These are phyloP conservation scores for Grammomys surdaster DNA, from an alignment of 2,113 vertebrate species.

Conservation along the genomic window DNA sequence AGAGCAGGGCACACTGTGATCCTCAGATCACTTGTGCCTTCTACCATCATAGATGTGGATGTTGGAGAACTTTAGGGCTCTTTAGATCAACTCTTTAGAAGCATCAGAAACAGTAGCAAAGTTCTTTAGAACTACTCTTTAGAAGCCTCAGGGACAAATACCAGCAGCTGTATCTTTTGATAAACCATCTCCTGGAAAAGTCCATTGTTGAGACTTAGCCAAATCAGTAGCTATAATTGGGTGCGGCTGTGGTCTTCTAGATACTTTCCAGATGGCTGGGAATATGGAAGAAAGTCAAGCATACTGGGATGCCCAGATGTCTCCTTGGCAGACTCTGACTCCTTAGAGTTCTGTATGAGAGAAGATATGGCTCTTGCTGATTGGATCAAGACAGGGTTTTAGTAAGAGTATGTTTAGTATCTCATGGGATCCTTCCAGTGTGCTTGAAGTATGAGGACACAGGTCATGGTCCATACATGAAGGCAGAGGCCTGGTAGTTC, in stretches of 20 bases:
- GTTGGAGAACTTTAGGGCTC: background rate
- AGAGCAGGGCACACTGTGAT: no score
- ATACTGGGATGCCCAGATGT: background rate
- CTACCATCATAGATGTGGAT: background rate
- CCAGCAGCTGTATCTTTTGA: background rate
- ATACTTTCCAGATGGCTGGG: background rate
- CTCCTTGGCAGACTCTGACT: background rate
- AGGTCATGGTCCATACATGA: background rate
- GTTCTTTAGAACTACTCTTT: background rate
- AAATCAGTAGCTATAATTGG: background rate
- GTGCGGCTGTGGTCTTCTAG: background rate
- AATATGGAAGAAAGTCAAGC: background rate
- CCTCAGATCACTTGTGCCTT: background rate
- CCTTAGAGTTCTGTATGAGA: background rate
- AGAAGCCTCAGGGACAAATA: background rate
- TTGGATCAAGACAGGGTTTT: background rate
- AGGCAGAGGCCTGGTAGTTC: no score
- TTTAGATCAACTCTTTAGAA: background rate
- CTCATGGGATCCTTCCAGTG: accelerated
- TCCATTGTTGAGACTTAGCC: background rate
- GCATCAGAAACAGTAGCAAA: background rate
- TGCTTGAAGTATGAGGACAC: background rate
- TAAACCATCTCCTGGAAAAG: background rate
- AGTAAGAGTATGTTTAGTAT: background rate
- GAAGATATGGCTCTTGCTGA: background rate